A percentile compares a stretch with the other conserved stretches of the same genome.
phyloP scores from a whole-genome alignment of 2,888 invertebrate species.

The Selenia dentaria region DNA sequence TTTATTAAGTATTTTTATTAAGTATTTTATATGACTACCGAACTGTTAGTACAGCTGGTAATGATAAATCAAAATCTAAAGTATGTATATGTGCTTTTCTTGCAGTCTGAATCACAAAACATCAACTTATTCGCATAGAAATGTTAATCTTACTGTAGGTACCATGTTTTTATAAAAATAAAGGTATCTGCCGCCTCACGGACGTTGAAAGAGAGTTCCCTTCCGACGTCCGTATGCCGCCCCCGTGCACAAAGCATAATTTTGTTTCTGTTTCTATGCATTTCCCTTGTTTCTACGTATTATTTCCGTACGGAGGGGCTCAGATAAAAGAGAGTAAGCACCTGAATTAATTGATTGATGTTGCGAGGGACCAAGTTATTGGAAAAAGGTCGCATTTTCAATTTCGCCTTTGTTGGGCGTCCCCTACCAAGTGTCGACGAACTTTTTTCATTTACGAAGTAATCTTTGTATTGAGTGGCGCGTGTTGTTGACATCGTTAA shows the following conservation, averaged over 20 bases:
- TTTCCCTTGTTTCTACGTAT: slow-evolving; percentile 12
- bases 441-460: slow-evolving; percentile 21
- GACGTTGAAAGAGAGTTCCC: too few species aligned
- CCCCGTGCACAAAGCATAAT: slow-evolving; percentile 15
- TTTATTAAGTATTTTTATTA: too few species aligned
- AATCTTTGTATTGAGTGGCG: slow-evolving; percentile 9
- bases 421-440: slow-evolving; percentile 34
- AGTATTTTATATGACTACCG: too few species aligned
- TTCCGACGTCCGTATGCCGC: too few species aligned
- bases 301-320: slow-evolving; percentile 29
- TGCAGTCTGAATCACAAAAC: too few species aligned
- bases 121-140: too few species aligned
- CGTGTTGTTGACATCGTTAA: slow-evolving; percentile 9
- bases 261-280: slow-evolving; percentile 15
- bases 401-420: slow-evolving; percentile 40
- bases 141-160: too few species aligned
- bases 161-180: too few species aligned
- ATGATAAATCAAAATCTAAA: too few species aligned
- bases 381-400: slow-evolving; percentile 50
- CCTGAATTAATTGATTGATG: slow-evolving; percentile 64
- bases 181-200: too few species aligned
- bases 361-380: slow-evolving; percentile 46
- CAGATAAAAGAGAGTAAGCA: slow-evolving; percentile 49
- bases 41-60: too few species aligned
- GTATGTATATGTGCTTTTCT: too few species aligned